phyloP scores from a whole-genome alignment of 2,113 vertebrate genomes.

The Bambusicola thoracicus region DNA sequence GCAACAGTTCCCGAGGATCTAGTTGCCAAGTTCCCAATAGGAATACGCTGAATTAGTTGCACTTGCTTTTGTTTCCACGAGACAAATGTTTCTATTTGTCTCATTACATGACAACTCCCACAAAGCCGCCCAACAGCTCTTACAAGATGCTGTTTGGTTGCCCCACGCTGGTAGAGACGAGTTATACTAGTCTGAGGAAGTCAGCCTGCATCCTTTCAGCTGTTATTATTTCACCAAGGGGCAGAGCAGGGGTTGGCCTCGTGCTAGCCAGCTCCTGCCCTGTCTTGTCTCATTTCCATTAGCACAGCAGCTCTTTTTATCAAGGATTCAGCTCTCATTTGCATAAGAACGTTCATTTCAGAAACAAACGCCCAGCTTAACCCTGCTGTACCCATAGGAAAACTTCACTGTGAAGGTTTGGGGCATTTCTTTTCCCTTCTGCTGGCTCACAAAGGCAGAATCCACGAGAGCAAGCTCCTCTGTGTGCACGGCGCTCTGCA shows the following conservation, averaged over 20 bases:
- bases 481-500: neutral
- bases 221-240: neutral
- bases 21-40: neutral
- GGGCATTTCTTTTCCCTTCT: neutral
- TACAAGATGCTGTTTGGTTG: constrained; percentile 5
- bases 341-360: neutral
- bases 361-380: neutral
- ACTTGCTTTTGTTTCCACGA: constrained; percentile 16
- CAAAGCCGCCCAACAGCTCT: constrained; percentile 1
- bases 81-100: neutral
- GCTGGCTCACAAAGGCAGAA: neutral
- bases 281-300: neutral
- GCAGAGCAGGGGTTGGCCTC: neutral
- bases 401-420: neutral
- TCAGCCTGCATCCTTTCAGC: neutral
- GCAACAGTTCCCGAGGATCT: neutral
- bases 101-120: neutral
- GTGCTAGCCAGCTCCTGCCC: neutral
- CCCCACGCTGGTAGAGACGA: neutral
- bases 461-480: neutral
- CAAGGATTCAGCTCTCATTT: constrained; percentile 34
- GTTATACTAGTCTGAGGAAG: neutral
- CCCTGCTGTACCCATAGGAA: neutral
- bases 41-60: neutral
- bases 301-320: neutral